Percentiles rank a stretch among this genome's conserved stretches.
These are phyloP conservation scores for Pristis pectinata DNA, from an alignment of 2,797 vertebrate species.

Conservation along the genomic window DNA sequence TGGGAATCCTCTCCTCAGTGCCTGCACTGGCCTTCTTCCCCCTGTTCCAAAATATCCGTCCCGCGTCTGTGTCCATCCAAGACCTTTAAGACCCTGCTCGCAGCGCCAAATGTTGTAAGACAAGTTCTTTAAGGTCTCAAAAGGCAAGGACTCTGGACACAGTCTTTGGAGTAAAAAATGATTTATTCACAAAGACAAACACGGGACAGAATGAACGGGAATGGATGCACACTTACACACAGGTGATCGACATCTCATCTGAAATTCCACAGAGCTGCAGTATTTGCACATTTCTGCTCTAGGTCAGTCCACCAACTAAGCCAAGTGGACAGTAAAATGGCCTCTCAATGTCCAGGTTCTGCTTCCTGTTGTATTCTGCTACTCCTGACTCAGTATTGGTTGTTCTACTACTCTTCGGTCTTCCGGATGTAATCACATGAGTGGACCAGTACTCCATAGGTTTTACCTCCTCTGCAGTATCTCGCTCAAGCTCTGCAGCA, in stretches of 20 bases:
- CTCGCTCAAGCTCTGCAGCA: background rate
- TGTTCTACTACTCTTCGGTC: background rate
- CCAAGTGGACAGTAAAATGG: background rate
- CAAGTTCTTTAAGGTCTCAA: no score
- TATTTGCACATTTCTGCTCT: background rate
- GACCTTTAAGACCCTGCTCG: no score
- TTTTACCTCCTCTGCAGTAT: background rate
- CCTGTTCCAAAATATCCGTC: no score
- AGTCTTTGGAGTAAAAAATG: no score
- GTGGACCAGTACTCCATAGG: background rate
- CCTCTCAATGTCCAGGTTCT: background rate
- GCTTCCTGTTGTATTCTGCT: background rate
- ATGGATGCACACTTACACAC: no score
- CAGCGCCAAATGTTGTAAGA: no score
- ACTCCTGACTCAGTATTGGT: background rate
- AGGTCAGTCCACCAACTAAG: background rate
- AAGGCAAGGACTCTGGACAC: no score
- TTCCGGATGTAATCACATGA: background rate
- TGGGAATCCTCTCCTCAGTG: no score
- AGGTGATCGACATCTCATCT: background rate
- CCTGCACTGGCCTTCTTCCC: no score
- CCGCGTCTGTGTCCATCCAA: no score
- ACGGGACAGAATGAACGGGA: no score
- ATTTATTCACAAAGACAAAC: no score
- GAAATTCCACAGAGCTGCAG: background rate